These are phyloP conservation scores for Micromesistius poutassou DNA, from an alignment of 2,797 vertebrate genomes.

Conservation along the genomic window DNA sequence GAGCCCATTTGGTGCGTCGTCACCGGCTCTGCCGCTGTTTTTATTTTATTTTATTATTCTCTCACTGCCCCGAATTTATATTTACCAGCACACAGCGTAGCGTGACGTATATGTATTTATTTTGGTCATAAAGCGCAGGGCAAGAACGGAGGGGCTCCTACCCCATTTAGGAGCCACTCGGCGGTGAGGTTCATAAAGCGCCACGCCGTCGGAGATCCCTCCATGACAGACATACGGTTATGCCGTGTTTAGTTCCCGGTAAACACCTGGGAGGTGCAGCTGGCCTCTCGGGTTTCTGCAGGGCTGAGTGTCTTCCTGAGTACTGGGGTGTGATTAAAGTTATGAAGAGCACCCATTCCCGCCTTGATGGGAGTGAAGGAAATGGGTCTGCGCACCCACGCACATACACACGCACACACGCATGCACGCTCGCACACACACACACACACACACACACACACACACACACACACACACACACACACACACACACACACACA, in stretches of 20 bases:
- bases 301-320: background rate
- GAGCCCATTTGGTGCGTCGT: slow-evolving; percentile 31
- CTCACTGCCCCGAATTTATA: background rate
- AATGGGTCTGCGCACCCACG: background rate
- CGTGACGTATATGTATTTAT: background rate
- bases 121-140: background rate
- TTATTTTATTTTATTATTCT: slow-evolving; percentile 30
- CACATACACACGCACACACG: too few relatives aligned
- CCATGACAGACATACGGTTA: background rate
- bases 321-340: background rate
- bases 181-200: background rate
- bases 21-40: slow-evolving; percentile 33
- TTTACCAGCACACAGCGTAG: background rate
- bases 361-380: background rate
- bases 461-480: too few relatives aligned
- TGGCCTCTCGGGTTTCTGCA: background rate
- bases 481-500: too few relatives aligned
- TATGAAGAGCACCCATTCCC: background rate
- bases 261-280: slow-evolving; percentile 21
- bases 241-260: slow-evolving; percentile 3
- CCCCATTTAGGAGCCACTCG: background rate
- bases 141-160: background rate
- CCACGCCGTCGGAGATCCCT: background rate
- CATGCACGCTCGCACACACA: too few relatives aligned
- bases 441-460: too few relatives aligned